Evolutionary conservation across 2,797 vertebrate species (phyloP).

Genomic region (Manis pentadactyla): DNA sequence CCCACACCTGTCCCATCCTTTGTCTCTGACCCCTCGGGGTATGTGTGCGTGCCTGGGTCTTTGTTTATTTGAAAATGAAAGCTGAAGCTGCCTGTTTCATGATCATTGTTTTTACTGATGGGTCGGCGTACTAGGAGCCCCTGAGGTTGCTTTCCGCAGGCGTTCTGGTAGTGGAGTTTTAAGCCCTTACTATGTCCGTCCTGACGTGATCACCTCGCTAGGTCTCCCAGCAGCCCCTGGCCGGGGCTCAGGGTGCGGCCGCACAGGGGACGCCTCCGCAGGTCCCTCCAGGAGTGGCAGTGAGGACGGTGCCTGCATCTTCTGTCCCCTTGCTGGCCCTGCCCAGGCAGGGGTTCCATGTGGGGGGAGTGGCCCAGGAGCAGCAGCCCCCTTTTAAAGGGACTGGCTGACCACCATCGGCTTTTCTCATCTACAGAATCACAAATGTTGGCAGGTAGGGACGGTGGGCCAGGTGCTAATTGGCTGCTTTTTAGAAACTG

Average conservation of each 20-base stretch:
- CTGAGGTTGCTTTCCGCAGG: not conserved
- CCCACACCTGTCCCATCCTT: too few species aligned
- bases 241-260: too few species aligned
- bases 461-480: not conserved
- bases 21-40: not conserved
- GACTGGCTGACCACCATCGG: not conserved
- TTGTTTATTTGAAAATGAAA: not conserved
- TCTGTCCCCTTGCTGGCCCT: not conserved
- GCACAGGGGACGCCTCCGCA: fast-evolving
- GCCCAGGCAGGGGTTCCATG: fast-evolving
- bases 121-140: not conserved
- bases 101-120: not conserved
- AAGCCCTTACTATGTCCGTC: not conserved
- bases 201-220: too few species aligned
- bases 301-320: not conserved
- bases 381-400: not conserved
- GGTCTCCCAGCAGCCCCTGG: too few species aligned
- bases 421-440: not conserved
- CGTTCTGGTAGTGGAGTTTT: not conserved
- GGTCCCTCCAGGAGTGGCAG: not conserved
- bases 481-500: slow-evolving; percentile 17
- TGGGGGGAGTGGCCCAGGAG: fast-evolving
- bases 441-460: not conserved
- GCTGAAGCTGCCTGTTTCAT: not conserved
- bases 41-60: not conserved